Percentiles rank a stretch among this genome's conserved stretches.
phyloP scores from a whole-genome alignment of 2,888 invertebrate species.

The Neoascia interrupta region DNA sequence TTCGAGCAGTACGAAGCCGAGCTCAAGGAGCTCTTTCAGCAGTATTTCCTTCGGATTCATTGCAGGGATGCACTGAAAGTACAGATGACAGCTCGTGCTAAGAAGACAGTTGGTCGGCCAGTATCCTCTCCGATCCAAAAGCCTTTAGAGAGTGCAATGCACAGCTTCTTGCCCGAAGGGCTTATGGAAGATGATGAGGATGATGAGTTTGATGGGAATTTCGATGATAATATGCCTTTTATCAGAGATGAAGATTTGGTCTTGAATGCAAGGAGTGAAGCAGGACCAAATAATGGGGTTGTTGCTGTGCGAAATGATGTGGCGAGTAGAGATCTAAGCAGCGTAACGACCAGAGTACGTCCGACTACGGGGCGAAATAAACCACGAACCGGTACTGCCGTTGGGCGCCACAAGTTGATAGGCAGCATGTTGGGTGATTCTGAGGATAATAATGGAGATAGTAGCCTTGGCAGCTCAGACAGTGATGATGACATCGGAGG shows the following conservation, averaged over 20 bases:
- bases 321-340: slow-evolving; percentile 58
- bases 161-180: slow-evolving; percentile 77
- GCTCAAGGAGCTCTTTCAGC: slow-evolving; percentile 89
- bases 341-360: slow-evolving; percentile 75
- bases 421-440: slow-evolving; percentile 70
- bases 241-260: slow-evolving; percentile 75
- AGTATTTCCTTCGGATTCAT: slow-evolving; percentile 93
- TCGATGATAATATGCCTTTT: slow-evolving; percentile 76
- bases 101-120: slow-evolving; percentile 72
- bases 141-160: slow-evolving; percentile 76
- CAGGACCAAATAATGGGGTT: neutral
- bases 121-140: slow-evolving; percentile 76
- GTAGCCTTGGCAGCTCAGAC: slow-evolving; percentile 78
- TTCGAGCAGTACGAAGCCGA: slow-evolving; percentile 93
- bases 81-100: slow-evolving; percentile 82
- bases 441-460: slow-evolving; percentile 75
- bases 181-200: slow-evolving; percentile 78
- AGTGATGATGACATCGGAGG: slow-evolving; percentile 77
- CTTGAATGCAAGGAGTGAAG: slow-evolving; percentile 49
- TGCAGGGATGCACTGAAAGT: slow-evolving; percentile 93
- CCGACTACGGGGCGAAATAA: slow-evolving; percentile 78
- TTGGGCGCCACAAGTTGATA: slow-evolving; percentile 66
- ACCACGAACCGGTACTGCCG: slow-evolving; percentile 62
- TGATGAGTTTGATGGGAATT: slow-evolving; percentile 72
- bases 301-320: slow-evolving; percentile 16